Conservation (phyloP, 2,113 vertebrate genomes). For the Pachycephala philippinensis region DNA sequence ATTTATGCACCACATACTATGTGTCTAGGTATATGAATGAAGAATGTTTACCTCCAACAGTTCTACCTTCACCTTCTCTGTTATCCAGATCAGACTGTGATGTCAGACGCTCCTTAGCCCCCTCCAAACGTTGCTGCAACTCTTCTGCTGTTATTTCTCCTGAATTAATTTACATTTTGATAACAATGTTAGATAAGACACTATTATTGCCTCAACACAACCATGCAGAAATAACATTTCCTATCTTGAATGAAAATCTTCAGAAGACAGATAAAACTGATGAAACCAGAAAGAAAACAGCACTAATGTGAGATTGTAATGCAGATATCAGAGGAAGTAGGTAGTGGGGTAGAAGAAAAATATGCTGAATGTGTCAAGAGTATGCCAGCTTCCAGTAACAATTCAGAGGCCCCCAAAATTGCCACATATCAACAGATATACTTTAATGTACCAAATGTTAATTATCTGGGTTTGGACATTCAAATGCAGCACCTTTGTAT, state of each 20-base stretch:
- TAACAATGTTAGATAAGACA: neutral
- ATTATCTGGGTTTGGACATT: neutral
- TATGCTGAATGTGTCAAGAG: neutral
- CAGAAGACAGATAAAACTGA: neutral
- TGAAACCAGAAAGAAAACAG: neutral
- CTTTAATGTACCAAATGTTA: neutral
- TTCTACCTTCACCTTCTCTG: conserved; percentile 70
- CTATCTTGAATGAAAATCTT: neutral
- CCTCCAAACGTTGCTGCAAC: conserved; percentile 85
- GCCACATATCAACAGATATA: neutral
- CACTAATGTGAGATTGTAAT: neutral
- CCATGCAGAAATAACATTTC: neutral
- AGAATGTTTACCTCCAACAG: conserved; percentile 52
- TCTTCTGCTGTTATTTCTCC: conserved; percentile 95
- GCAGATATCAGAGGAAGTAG: neutral
- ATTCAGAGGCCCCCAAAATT: neutral
- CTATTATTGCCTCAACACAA: neutral
- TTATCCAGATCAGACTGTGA: conserved; percentile 75
- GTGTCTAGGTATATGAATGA: neutral
- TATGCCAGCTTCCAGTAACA: neutral
- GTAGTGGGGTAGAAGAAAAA: neutral
- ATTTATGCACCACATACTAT: neutral
- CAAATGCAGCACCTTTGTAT: neutral
- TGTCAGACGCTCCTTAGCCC: conserved; percentile 84
- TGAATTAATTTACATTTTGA: conserved; percentile 58